A percentile compares a stretch with the other conserved stretches of the same genome.
These are phyloP conservation scores for Oeneis ivallda DNA, from an alignment of 2,888 invertebrate species.

Conservation along the genomic window DNA sequence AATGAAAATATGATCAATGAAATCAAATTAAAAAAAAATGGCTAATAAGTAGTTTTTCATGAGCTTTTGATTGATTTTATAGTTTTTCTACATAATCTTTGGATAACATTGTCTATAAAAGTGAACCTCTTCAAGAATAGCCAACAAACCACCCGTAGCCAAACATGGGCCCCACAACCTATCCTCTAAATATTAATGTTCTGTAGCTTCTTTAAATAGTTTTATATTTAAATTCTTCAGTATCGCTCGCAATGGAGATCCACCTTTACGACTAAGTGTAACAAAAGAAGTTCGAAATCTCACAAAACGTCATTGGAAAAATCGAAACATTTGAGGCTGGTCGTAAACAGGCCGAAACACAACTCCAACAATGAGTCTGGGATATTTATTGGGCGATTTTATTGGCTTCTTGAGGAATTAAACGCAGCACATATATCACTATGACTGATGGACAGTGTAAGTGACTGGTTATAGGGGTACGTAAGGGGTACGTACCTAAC, in stretches of 20 bases:
- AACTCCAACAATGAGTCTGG: conserved; percentile 29
- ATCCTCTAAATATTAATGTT: background rate
- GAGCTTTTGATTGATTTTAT: too few relatives aligned
- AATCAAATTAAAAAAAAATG: too few relatives aligned
- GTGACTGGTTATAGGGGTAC: conserved; percentile 15
- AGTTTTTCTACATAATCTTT: background rate
- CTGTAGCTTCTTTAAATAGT: background rate
- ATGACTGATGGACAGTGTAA: conserved; percentile 52
- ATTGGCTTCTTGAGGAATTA: conserved; percentile 45
- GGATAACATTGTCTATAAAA: background rate
- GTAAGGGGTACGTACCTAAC: background rate
- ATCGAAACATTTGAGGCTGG: conserved; percentile 22
- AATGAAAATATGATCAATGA: too few relatives aligned
- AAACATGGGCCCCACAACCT: background rate
- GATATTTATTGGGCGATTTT: conserved; percentile 44
- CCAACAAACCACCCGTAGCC: background rate
- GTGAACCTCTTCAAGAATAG: too few relatives aligned
- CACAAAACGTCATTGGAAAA: conserved; percentile 22
- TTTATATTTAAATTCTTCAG: background rate
- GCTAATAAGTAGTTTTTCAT: too few relatives aligned
- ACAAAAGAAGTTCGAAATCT: conserved; percentile 30
- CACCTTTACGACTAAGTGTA: background rate
- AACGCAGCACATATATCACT: conserved; percentile 56
- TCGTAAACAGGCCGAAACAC: conserved; percentile 34
- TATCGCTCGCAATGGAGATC: background rate